phyloP scores from a whole-genome alignment of 2,113 vertebrate genomes.

The Crocuta crocuta region DNA sequence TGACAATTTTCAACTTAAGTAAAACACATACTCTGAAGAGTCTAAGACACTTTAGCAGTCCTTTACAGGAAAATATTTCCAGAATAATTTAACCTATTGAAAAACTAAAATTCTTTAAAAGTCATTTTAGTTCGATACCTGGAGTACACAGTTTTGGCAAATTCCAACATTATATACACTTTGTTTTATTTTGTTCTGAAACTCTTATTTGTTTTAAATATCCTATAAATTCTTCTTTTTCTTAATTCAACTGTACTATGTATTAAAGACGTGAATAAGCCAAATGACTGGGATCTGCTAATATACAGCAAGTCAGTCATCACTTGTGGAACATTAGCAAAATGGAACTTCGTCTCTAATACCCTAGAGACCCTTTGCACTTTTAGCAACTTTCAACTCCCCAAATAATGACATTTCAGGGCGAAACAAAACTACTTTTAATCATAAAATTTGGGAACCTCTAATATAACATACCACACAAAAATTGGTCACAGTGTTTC shows the following conservation, averaged over 20 bases:
- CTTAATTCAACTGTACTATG: neutral
- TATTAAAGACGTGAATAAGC: conserved; percentile 9
- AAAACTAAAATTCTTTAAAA: conserved; percentile 5
- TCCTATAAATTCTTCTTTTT: neutral
- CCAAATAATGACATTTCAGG: neutral
- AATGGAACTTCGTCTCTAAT: neutral
- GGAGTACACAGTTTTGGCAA: neutral
- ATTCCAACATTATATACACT: neutral
- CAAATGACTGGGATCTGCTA: neutral
- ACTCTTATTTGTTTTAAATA: neutral
- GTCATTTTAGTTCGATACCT: neutral
- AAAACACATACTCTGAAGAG: neutral
- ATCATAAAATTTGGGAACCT: neutral
- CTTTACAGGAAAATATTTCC: neutral
- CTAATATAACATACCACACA: neutral
- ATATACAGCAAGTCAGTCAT: neutral
- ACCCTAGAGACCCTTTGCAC: neutral
- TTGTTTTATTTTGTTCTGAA: neutral
- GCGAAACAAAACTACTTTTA: neutral
- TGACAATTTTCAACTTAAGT: neutral
- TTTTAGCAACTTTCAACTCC: neutral
- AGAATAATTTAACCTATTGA: neutral
- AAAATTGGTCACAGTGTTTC: neutral
- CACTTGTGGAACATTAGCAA: neutral
- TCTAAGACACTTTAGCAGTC: neutral